Conservation (phyloP, 2,797 vertebrate genomes). For the Argentina silus region DNA sequence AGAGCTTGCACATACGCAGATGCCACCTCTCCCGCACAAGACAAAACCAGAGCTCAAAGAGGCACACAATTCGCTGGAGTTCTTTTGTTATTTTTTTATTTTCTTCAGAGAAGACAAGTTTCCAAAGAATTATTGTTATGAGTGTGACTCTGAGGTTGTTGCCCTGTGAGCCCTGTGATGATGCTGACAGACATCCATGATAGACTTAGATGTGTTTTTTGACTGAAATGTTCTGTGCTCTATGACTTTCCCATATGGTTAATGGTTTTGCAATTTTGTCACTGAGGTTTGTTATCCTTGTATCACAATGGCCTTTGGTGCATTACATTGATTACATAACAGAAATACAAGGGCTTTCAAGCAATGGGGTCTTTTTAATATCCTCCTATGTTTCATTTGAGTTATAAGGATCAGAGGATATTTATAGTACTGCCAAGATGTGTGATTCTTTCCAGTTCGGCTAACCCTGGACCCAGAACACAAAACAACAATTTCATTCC, state of each 20-base stretch:
- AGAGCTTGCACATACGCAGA: neutral
- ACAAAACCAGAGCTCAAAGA: neutral
- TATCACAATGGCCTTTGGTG: conserved; percentile 26
- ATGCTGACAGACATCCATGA: neutral
- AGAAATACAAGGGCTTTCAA: conserved; percentile 60
- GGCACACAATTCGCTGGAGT: too few species aligned
- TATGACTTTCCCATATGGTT: neutral
- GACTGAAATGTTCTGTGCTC: neutral
- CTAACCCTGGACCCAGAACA: conserved; percentile 63
- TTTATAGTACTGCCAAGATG: conserved; percentile 79
- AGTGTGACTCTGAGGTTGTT: conserved; percentile 9
- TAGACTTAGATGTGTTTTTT: neutral
- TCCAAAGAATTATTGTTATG: conserved; percentile 5
- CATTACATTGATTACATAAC: neutral
- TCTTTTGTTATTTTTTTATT: too few species aligned
- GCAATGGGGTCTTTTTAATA: conserved; percentile 76
- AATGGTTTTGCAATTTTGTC: neutral
- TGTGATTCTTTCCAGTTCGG: conserved; percentile 84
- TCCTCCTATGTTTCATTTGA: conserved; percentile 75
- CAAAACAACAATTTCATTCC: neutral
- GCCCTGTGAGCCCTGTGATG: too few species aligned
- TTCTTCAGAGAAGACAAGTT: neutral
- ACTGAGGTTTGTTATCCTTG: conserved; percentile 33
- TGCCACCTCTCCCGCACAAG: neutral
- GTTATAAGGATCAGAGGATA: conserved; percentile 75